Evolutionary conservation across 2,888 invertebrate species (phyloP).

Genomic region (Deilephila porcellus): DNA sequence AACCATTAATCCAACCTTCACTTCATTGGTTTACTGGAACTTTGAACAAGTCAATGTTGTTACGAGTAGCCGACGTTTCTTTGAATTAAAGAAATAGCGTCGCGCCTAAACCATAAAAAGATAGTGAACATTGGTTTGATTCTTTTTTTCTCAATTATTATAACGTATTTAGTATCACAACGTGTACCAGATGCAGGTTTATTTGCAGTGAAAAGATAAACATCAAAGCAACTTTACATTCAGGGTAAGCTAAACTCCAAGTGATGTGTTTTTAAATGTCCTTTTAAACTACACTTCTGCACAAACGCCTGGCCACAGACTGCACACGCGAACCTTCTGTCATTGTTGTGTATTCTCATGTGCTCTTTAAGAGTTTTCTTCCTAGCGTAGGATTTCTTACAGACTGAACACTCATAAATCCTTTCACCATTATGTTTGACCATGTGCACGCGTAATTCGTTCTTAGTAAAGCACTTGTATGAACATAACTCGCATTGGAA

Average conservation of each 20-base stretch:
- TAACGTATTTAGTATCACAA: too few species aligned
- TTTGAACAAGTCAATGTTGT: too few species aligned
- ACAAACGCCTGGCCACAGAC: slow-evolving; percentile 74
- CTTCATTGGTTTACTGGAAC: too few species aligned
- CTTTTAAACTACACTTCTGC: slow-evolving; percentile 74
- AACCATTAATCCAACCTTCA: too few species aligned
- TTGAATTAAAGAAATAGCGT: too few species aligned
- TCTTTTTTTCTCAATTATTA: too few species aligned
- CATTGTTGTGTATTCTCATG: slow-evolving; percentile 73
- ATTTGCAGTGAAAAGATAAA: too few species aligned
- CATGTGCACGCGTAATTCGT: slow-evolving; percentile 67
- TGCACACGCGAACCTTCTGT: slow-evolving; percentile 66
- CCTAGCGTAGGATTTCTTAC: slow-evolving; percentile 72
- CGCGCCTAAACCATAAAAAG: too few species aligned
- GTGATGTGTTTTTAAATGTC: slow-evolving; percentile 71
- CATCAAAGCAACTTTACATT: background rate
- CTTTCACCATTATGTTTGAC: slow-evolving; percentile 67
- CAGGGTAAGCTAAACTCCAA: slow-evolving; percentile 50
- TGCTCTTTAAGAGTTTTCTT: slow-evolving; percentile 72
- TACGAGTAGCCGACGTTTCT: too few species aligned
- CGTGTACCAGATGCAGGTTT: too few species aligned
- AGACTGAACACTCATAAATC: slow-evolving; percentile 67
- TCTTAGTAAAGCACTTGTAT: slow-evolving; percentile 70
- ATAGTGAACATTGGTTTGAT: too few species aligned
- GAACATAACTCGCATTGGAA: slow-evolving; percentile 46